These are phyloP conservation scores for Danio choprae DNA, from an alignment of 2,797 vertebrate species.

Conservation along the genomic window DNA sequence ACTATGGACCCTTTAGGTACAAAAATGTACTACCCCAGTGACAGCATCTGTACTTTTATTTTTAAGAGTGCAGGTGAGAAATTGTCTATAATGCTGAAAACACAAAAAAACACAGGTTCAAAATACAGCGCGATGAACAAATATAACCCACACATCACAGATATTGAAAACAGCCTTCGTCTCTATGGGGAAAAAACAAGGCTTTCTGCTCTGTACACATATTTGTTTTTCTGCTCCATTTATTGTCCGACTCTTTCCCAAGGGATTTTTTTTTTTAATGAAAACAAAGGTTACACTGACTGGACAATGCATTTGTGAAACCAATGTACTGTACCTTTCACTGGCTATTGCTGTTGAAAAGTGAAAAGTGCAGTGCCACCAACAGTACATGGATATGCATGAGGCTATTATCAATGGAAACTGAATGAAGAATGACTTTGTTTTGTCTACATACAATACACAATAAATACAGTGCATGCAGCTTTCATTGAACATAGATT, in stretches of 20 bases:
- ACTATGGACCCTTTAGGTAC: too few species aligned
- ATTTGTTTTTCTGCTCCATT: conserved; percentile 26
- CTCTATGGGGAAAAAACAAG: not conserved
- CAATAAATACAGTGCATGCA: not conserved
- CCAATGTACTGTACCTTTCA: conserved; percentile 11
- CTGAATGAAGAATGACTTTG: conserved; percentile 2
- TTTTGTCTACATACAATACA: not conserved
- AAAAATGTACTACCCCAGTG: too few species aligned
- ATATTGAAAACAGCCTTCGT: not conserved
- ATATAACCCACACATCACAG: not conserved
- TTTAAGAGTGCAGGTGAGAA: not conserved
- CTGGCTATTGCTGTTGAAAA: conserved; percentile 19
- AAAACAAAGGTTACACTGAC: conserved; percentile 21
- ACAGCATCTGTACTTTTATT: too few species aligned
- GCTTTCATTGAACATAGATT: not conserved
- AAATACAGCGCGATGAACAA: not conserved
- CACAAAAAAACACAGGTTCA: not conserved
- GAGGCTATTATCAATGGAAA: conserved; percentile 53
- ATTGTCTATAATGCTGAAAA: not conserved
- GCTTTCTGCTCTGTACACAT: conserved; percentile 17
- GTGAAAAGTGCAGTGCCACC: conserved; percentile 24
- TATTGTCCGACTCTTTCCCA: conserved; percentile 1
- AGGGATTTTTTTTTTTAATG: not conserved
- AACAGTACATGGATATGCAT: conserved; percentile 37
- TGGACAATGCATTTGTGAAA: not conserved